Percentiles rank a stretch among this genome's conserved stretches.
Evolutionary conservation across 1,140 invertebrate species (phyloP).

Genomic region (Whitmania pigra): DNA sequence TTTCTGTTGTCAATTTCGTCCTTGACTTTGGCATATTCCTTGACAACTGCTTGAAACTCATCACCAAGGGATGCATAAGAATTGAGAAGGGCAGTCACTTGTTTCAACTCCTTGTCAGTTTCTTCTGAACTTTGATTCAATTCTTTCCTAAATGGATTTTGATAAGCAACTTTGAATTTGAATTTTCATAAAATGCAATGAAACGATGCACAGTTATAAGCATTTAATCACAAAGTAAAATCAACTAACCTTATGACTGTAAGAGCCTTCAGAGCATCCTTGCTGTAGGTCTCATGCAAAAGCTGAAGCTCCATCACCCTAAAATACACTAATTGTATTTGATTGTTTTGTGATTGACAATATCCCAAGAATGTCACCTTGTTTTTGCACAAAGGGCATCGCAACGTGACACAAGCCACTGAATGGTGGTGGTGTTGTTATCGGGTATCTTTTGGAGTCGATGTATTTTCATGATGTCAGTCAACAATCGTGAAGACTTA

Average conservation of each 20-base stretch:
- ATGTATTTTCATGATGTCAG: neutral
- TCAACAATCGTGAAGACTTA: neutral
- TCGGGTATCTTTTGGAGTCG: neutral
- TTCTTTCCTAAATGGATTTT: no score
- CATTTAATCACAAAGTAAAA: no score
- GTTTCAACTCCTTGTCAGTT: neutral
- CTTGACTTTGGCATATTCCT: neutral
- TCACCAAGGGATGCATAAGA: neutral
- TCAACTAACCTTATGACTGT: neutral
- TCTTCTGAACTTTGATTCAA: no score
- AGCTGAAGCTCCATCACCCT: slow-evolving; percentile 4
- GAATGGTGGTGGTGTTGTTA: neutral
- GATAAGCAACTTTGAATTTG: no score
- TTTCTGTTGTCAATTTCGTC: slow-evolving; percentile 3
- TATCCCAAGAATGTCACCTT: neutral
- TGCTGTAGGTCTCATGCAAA: neutral
- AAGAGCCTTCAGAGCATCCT: slow-evolving; percentile 4
- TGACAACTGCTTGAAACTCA: neutral
- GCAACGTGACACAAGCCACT: neutral
- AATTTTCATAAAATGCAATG: no score
- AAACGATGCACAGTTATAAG: no score
- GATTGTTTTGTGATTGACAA: neutral
- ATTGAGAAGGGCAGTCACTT: neutral
- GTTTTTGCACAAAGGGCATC: neutral
- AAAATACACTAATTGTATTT: no score